Base-by-base conservation (phyloP, 2,797 vertebrate genomes). In the Schizothorax lantsangensis region DNA sequence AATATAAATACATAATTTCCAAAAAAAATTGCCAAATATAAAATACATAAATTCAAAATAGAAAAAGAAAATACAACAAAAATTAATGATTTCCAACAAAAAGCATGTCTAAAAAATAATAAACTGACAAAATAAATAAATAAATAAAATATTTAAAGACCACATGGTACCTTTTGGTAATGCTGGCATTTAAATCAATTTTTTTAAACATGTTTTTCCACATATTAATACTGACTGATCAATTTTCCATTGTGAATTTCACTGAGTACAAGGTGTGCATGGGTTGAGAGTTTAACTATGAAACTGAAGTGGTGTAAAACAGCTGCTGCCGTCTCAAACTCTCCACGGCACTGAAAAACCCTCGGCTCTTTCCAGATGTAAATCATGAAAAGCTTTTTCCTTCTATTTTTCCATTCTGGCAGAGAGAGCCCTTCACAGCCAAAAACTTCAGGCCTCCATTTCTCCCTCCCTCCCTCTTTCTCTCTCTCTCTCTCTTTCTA, bases 381-480 rank as follows among this genome's bases (percentile, higher is more conserved):
- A 75, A 84, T 83, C 79, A 77, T 69, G 78, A 57, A 77, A 49
- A 38, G 71, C 30, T 81, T 59, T 72, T 81, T 69, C 72, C 78
- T 69, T 69, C 72, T 52, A 52, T 88, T 81, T 88, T 85, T 69
- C 72, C 72, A 82, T 75, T 38, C 72, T 85, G 83, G 62, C 71
- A 78, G 26, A n/a, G 21, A 85, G 78, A 75, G 74, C 6, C 14
- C 45, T 69, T 79, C 72, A 77, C 71, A 77, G 83, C 72, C 73
- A 84, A 84, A 78, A 43, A 54, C 45, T 86, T 1, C 38, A 69
- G 71, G 26, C 62, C 59, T 59, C 62, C 5, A 19, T 40, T 17
- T 52, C 47, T 38, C 11, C 9, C 49, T 79, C 84, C 80, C 81
- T 43, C 82, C 19, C 78, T 30, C n/a, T n/a, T n/a, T 30, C 33